Evolutionary conservation across 2,797 vertebrate species (phyloP).

Genomic region (Paratrypauchen microcephalus): DNA sequence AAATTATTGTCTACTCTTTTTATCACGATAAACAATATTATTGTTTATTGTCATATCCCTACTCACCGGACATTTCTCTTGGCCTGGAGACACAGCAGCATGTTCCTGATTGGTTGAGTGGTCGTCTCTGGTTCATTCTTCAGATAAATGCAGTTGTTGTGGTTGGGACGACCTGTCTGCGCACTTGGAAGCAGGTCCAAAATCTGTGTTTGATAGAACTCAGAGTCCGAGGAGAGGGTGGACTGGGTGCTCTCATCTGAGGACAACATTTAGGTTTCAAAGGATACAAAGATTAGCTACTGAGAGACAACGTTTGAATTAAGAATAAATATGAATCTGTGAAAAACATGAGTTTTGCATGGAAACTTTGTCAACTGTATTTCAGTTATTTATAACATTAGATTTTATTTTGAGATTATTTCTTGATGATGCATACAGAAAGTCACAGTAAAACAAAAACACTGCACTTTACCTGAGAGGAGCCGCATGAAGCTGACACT

Average conservation of each 20-base stretch:
- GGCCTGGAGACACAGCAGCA: conserved; percentile 64
- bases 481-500: conserved; percentile 46
- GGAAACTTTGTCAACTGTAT: background rate
- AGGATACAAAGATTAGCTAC: too few species aligned
- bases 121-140: conserved; percentile 11
- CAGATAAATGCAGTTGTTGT: conserved; percentile 12
- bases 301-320: too few species aligned
- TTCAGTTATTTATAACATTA: too few species aligned
- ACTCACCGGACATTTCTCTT: conserved; percentile 70
- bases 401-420: too few species aligned
- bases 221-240: conserved; percentile 56
- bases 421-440: background rate
- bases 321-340: too few species aligned
- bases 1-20: too few species aligned
- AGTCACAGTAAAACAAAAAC: background rate
- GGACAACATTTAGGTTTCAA: background rate
- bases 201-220: conserved; percentile 69
- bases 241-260: conserved; percentile 63
- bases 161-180: conserved; percentile 39
- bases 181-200: conserved; percentile 69
- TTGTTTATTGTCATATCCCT: too few species aligned
- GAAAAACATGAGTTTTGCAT: background rate
- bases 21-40: too few species aligned
- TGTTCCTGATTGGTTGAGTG: conserved; percentile 52
- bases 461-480: conserved; percentile 60